Conservation (phyloP, 2,797 vertebrate species). For the Streptopelia turtur region DNA sequence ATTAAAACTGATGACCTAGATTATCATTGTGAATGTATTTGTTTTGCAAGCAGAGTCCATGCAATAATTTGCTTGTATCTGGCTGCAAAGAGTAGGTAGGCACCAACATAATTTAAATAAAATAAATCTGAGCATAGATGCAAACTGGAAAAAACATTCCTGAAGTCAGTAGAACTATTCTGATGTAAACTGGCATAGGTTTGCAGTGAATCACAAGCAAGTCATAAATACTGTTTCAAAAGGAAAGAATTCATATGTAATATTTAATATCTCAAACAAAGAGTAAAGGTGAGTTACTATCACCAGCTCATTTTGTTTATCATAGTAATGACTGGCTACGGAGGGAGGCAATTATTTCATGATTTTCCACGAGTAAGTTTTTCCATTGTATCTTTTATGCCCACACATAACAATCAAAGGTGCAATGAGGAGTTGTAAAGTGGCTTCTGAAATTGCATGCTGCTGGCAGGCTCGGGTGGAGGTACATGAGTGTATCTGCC, state of each 20-base stretch:
- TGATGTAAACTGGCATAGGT: not conserved
- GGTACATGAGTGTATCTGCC: not conserved
- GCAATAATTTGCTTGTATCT: constrained; percentile 29
- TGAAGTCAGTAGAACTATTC: not conserved
- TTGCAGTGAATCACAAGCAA: not conserved
- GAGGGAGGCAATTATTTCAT: not conserved
- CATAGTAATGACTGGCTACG: not conserved
- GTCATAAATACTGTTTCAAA: not conserved
- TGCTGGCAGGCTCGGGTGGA: not conserved
- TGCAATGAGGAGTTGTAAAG: constrained; percentile 1
- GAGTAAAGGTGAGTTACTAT: constrained; percentile 35
- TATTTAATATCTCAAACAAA: constrained; percentile 16
- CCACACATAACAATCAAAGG: not conserved
- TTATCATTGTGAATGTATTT: constrained; percentile 26
- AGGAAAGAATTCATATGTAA: not conserved
- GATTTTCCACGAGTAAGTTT: constrained; percentile 13
- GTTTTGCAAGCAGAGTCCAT: constrained; percentile 4
- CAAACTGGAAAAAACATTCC: not conserved
- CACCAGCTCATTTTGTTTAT: constrained; percentile 11
- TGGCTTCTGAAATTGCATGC: not conserved
- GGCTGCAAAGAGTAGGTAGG: not conserved
- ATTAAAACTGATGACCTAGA: constrained; percentile 47
- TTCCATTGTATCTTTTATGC: constrained; percentile 20
- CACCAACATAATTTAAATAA: not conserved
- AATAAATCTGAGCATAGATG: not conserved